Base-by-base conservation (phyloP, 2,797 vertebrate species). In the Bovichtus variegatus region DNA sequence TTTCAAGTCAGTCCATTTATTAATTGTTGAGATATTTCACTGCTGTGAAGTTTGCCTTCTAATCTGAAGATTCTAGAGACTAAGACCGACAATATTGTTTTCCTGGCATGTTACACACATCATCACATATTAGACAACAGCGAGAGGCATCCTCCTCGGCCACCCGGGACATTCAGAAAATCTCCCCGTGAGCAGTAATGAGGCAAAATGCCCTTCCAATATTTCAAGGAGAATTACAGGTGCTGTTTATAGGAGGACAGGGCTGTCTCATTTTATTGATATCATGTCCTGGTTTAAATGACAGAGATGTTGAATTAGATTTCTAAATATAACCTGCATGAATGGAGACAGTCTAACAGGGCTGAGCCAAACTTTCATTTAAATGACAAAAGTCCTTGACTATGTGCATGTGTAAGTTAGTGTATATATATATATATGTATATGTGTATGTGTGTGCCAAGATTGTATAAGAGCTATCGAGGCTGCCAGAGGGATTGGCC, bases 251-350 rank as follows among this genome's bases (percentile, higher is more conserved):
- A 62, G 38, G 34, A 71, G 25, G 16, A 49, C 41, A 70, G 21
- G 15, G 44, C 41, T 27, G 54, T 82, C 76, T 77, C 66, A 23
- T 72, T 74, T 77, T 77, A 87, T 89, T 83, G 82, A 87, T 82
- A 80, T 84, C 57, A 73, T 76, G 78, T 78, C 82, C 81, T 71
- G 61, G 78, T 86, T 88, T 87, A 84, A 87, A 86, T 80, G 84
- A 87, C 78, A 76, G 75, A 77, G 70, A 80, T 71, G 74, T 75
- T 73, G 84, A 85, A 84, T 71, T 83, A 40, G 72, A 82, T 86
- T 89, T 90, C 85, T 88, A 86, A 82, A 88, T 78, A 81, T 89
- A 91, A 70, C 66, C 50, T 16, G 23, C 51, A 51, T 87, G 71
- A 79, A 81, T 83, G 76, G 74, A 84, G 50, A 78, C 53, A 5